Evolutionary conservation across 37 sponge, comb jelly and placozoan genomes (phyloP).

Genomic region (Lycopodina hypogea): DNA sequence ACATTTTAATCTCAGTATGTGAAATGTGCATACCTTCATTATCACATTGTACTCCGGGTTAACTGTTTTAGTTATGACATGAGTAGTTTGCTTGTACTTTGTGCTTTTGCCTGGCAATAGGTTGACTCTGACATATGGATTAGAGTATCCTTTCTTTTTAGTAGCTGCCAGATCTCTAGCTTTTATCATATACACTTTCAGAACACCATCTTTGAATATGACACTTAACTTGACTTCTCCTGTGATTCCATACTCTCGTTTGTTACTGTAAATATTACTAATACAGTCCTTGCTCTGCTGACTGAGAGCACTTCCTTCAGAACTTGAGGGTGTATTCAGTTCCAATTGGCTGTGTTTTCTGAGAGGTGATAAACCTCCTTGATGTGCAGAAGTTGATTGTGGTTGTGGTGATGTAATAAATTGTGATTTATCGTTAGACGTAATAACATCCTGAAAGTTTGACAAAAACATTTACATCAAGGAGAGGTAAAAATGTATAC

Average conservation of each 20-base stretch:
- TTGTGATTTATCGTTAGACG: no score
- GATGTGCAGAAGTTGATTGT: no score
- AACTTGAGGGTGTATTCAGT: no score
- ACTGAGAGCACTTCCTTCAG: no score
- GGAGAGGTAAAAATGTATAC: no score
- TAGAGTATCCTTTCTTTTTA: conserved; percentile 31
- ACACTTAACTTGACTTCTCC: conserved; percentile 62
- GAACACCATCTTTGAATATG: conserved; percentile 32
- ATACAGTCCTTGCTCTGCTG: no score
- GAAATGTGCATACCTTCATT: conserved; percentile 74
- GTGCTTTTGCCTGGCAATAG: conserved; percentile 63
- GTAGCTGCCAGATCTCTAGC: conserved; percentile 58
- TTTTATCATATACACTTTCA: conserved; percentile 29
- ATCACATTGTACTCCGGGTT: conserved; percentile 58
- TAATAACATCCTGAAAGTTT: no score
- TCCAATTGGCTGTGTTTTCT: no score
- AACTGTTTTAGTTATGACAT: conserved; percentile 28
- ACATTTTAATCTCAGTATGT: no score
- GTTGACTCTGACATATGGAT: conserved; percentile 74
- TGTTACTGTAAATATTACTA: conserved; percentile 51
- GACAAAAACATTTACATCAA: no score
- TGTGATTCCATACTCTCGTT: conserved; percentile 66
- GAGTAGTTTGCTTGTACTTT: conserved; percentile 58
- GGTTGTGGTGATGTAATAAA: no score
- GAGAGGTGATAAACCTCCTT: no score